phyloP scores from a whole-genome alignment of 1,140 invertebrate species.

The Halesus radiatus region DNA sequence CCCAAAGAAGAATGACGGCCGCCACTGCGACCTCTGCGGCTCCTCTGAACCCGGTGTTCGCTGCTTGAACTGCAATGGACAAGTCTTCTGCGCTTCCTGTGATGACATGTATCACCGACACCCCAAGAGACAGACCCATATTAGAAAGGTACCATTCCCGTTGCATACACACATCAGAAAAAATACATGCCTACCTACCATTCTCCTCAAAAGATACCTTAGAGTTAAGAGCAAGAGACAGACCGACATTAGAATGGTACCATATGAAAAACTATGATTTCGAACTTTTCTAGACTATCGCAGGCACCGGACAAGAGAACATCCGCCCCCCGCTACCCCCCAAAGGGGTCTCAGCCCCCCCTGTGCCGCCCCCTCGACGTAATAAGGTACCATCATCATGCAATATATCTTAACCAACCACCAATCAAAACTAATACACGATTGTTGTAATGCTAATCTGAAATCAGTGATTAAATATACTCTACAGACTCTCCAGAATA shows the following conservation, averaged over 20 bases:
- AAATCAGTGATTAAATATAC: too few species aligned
- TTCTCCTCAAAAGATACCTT: too few species aligned
- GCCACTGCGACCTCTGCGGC: slow-evolving; percentile 86
- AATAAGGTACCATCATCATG: slow-evolving; percentile 73
- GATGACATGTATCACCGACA: slow-evolving; percentile 96
- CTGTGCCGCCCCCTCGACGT: slow-evolving; percentile 87
- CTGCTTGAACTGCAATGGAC: slow-evolving; percentile 84
- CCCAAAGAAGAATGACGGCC: slow-evolving; percentile 53
- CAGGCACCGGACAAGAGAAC: slow-evolving; percentile 59
- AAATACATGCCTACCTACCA: too few species aligned
- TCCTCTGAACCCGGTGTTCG: slow-evolving; percentile 80
- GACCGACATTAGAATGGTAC: too few species aligned
- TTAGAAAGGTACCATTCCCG: slow-evolving; percentile 74
- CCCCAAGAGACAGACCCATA: slow-evolving; percentile 86
- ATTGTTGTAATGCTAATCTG: too few species aligned
- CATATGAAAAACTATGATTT: too few species aligned
- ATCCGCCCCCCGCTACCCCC: slow-evolving; percentile 84
- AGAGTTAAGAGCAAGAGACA: too few species aligned
- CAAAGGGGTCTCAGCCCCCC: slow-evolving; percentile 78
- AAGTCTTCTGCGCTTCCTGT: slow-evolving; percentile 87
- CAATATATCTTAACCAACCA: slow-evolving; percentile 60
- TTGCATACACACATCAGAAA: too few species aligned
- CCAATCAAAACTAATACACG: too few species aligned
- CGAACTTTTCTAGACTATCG: slow-evolving; percentile 39
- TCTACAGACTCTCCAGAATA: too few species aligned